These are phyloP conservation scores for Equus quagga DNA, from an alignment of 2,113 vertebrate genomes.

Conservation along the genomic window DNA sequence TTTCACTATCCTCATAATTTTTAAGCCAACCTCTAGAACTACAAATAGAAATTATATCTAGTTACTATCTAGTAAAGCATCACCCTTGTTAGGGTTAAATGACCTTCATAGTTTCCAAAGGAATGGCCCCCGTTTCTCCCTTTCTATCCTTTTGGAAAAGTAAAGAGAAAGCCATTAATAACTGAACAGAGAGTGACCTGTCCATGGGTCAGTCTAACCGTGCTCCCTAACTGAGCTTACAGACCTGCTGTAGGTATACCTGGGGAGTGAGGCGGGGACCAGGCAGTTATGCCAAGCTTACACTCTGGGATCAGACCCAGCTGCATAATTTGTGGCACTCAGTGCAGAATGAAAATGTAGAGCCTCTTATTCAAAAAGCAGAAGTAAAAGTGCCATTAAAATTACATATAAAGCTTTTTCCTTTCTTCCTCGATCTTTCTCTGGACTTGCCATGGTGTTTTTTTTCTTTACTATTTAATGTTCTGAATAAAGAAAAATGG, in stretches of 20 bases:
- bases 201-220: neutral
- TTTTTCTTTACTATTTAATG: slow-evolving; percentile 8
- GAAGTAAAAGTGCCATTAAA: neutral
- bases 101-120: neutral
- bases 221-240: neutral
- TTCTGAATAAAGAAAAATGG: slow-evolving; percentile 25
- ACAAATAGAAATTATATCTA: neutral
- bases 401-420: neutral
- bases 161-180: neutral
- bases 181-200: neutral
- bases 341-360: neutral
- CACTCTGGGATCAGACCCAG: neutral
- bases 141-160: neutral
- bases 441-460: neutral
- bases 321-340: neutral
- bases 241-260: neutral
- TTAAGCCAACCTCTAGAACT: neutral
- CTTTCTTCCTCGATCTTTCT: neutral
- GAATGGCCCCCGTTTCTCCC: neutral
- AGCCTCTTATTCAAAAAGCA: neutral
- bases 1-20: neutral
- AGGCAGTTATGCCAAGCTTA: neutral
- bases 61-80: neutral
- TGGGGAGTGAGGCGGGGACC: neutral
- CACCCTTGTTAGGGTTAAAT: neutral